Conservation (phyloP, 2,113 vertebrate species). For the Cyphomyrus plagiostoma region DNA sequence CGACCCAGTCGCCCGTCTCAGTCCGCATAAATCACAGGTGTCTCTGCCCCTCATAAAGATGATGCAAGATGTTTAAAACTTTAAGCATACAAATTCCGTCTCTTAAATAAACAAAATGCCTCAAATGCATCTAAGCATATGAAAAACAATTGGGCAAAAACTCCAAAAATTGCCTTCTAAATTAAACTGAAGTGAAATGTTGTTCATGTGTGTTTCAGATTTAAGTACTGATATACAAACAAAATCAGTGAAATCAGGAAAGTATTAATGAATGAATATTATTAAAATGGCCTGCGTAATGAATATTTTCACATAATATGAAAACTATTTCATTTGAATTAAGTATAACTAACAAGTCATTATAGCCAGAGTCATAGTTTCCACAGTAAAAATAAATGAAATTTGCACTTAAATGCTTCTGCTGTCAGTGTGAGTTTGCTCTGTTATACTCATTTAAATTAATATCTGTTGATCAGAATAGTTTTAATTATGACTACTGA, state of each 20-base stretch:
- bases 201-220: background rate
- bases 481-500: background rate
- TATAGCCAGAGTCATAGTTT: background rate
- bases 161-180: background rate
- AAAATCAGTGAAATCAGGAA: background rate
- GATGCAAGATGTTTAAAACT: background rate
- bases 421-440: background rate
- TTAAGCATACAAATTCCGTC: background rate
- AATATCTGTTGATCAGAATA: background rate
- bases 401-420: background rate
- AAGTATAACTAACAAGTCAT: too few species aligned
- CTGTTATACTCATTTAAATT: slow-evolving; percentile 1
- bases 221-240: background rate
- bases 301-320: background rate
- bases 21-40: background rate
- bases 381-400: background rate
- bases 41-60: background rate
- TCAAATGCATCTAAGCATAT: background rate
- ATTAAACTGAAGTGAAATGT: background rate
- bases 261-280: background rate
- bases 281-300: background rate
- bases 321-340: background rate
- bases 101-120: background rate
- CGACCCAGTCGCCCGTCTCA: too few species aligned
- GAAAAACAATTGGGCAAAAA: background rate